These are phyloP conservation scores for Druceiella hillmani DNA, from an alignment of 2,888 invertebrate species.

Conservation along the genomic window DNA sequence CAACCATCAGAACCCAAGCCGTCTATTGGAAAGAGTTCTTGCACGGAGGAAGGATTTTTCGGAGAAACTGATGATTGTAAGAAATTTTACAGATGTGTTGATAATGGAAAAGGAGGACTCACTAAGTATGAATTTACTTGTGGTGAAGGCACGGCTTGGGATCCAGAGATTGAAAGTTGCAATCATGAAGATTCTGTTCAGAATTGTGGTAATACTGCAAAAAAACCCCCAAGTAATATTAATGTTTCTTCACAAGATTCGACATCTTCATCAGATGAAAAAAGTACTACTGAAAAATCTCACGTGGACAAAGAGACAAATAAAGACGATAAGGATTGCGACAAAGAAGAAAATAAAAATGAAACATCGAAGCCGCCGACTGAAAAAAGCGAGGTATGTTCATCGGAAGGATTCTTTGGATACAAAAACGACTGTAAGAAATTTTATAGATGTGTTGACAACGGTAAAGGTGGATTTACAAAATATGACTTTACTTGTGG, in stretches of 20 bases:
- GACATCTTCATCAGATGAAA: constrained; percentile 23
- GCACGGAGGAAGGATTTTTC: constrained; percentile 20
- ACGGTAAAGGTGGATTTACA: constrained; percentile 52
- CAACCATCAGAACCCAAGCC: constrained; percentile 12
- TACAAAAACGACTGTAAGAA: constrained; percentile 55
- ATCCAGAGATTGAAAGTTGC: constrained; percentile 45
- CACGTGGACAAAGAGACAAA: constrained; percentile 25
- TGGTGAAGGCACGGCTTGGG: constrained; percentile 56
- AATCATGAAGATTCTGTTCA: constrained; percentile 49
- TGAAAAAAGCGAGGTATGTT: constrained; percentile 34
- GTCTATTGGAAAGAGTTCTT: constrained; percentile 2
- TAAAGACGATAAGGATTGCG: constrained; percentile 27
- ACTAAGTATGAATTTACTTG: constrained; percentile 52
- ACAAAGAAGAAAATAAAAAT: constrained; percentile 22
- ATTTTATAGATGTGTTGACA: constrained; percentile 63
- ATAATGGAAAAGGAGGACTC: constrained; percentile 38
- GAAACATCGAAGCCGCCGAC: constrained; percentile 18
- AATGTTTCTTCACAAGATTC: too few species aligned
- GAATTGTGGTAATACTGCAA: constrained; percentile 26
- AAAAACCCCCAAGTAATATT: constrained; percentile 16
- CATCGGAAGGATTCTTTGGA: constrained; percentile 57
- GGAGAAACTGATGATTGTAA: constrained; percentile 33
- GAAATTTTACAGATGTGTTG: constrained; percentile 48
- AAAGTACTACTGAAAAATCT: constrained; percentile 25
- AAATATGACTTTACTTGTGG: constrained; percentile 61